Evolutionary conservation across 2,797 vertebrate genomes (phyloP).

Genomic region (Acanthopagrus latus): DNA sequence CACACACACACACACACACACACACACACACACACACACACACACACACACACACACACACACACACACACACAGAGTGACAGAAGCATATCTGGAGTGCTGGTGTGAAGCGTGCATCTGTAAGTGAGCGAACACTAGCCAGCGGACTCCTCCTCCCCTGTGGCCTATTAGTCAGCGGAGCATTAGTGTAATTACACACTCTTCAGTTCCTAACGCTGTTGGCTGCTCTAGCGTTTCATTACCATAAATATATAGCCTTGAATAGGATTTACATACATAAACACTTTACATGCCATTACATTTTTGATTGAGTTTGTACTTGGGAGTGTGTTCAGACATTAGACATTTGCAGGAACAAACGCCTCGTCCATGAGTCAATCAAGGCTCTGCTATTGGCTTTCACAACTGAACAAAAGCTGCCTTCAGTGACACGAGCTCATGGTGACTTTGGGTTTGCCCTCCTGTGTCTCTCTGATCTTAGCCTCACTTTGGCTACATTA

Average conservation of each 20-base stretch:
- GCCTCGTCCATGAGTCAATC: conserved; percentile 48
- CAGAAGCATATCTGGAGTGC: conserved; percentile 14
- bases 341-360: conserved; percentile 63
- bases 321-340: conserved; percentile 67
- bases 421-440: too few species aligned
- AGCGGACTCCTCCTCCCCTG: conserved; percentile 69
- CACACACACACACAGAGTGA: conserved; percentile 16
- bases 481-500: neutral
- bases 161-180: conserved; percentile 79
- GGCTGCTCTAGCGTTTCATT: conserved; percentile 77
- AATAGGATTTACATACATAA: conserved; percentile 83
- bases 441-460: neutral
- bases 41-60: neutral
- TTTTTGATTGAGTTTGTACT: conserved; percentile 76
- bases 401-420: conserved; percentile 47
- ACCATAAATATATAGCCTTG: conserved; percentile 79
- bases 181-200: conserved; percentile 85
- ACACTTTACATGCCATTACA: conserved; percentile 76
- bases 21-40: conserved; percentile 11
- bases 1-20: too few species aligned
- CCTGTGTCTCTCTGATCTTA: neutral
- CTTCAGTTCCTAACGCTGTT: conserved; percentile 72
- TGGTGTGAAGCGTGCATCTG: conserved; percentile 55
- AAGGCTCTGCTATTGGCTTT: conserved; percentile 46
- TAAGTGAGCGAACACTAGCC: conserved; percentile 66